These are phyloP conservation scores for Sylvicapra grimmia DNA, from an alignment of 2,113 vertebrate species.

Conservation along the genomic window DNA sequence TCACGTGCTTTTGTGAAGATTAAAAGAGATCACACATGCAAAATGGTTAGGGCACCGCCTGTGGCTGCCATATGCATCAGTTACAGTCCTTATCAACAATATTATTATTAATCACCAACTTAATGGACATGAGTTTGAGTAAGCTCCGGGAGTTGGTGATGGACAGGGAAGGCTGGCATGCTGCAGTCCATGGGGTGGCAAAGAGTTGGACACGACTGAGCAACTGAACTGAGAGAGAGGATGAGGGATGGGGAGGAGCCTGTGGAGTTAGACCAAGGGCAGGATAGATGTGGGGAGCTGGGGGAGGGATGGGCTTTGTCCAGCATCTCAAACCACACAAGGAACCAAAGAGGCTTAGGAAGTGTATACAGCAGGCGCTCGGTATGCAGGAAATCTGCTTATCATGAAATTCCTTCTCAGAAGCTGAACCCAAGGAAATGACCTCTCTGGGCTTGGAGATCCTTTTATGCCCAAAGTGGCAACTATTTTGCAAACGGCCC, in stretches of 20 bases:
- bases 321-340: not conserved
- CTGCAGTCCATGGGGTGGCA: not conserved
- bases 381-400: accelerated
- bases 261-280: not conserved
- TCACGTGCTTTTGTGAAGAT: not conserved
- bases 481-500: not conserved
- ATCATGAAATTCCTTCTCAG: not conserved
- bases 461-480: not conserved
- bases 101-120: not conserved
- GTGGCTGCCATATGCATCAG: too few relatives aligned
- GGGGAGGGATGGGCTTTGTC: not conserved
- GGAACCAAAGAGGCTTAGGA: not conserved
- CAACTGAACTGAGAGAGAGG: not conserved
- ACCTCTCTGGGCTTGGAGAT: not conserved
- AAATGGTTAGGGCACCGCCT: not conserved
- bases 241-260: not conserved
- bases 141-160: not conserved
- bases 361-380: not conserved
- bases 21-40: not conserved
- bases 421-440: not conserved
- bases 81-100: not conserved
- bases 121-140: not conserved
- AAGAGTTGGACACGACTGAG: not conserved
- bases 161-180: not conserved
- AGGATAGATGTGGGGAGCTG: not conserved